Evolutionary conservation across 2,888 invertebrate genomes (phyloP), one percentile per base, ranked within the genome.

Genomic region (Drosophila lacicola): DNA sequence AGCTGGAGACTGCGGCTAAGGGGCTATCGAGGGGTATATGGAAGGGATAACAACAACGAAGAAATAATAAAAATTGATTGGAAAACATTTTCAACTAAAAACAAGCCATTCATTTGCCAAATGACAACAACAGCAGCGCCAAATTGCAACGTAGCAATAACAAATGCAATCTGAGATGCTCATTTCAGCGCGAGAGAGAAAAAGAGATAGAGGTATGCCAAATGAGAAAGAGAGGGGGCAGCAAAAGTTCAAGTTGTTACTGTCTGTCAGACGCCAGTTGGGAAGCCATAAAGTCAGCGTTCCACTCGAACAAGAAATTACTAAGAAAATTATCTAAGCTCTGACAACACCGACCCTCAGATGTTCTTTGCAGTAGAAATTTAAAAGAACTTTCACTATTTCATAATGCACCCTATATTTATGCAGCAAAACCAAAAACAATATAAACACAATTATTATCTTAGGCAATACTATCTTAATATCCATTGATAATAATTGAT

Each of bases 51-150:
- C 51, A 65, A 21, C 46, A 55, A 53, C 62, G 65, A 49, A 65
- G 70, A 70, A 73, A 72, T 69, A 78, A 91, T 91, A 91, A 91
- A 91, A 91, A 91, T 90, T 91, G 91, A 91, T 91, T 91, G 91
- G 89, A 91, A 91, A 91, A 90, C 91, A 91, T 91, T 91, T 82
- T 68, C 65, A 81, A 86, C 86, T 88, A 87, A 82, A 88, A 88
- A 81, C 80, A 87, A 87, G 76, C 65, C 76, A 84, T 82, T 88
- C 84, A 88, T 86, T 87, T 87, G 83, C 70, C 88, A 86, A 81
- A 82, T 88, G 80, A 83, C 87, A 82, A 74, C 74, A 74, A 73
- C 82, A 80, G 75, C 82, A 80, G 62, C 74, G 74, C 81, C 73
- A 80, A 88, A 86, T 73, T 76, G 76, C 81, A 74, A 70, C 76